Conservation (phyloP, 2,113 vertebrate species). For the Camelus dromedarius region DNA sequence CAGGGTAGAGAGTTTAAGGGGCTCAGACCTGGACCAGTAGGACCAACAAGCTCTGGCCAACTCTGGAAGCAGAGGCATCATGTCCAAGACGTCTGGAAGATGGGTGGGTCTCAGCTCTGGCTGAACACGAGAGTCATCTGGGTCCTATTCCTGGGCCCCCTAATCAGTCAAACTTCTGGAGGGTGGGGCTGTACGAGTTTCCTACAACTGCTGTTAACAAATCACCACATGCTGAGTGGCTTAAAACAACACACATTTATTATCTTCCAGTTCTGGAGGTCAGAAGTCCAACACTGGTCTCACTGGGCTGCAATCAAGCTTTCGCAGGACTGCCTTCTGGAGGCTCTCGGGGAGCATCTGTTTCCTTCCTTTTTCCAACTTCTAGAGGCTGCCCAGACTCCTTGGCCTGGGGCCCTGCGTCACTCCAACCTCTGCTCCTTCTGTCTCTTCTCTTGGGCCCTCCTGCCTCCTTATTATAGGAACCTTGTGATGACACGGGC, state of each 20-base stretch:
- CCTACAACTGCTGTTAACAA: neutral
- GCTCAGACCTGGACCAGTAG: neutral
- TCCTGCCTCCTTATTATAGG: neutral
- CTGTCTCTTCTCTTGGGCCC: neutral
- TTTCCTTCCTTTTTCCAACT: neutral
- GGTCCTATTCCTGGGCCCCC: neutral
- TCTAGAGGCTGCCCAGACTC: neutral
- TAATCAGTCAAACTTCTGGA: neutral
- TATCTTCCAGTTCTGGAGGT: neutral
- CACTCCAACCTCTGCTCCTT: neutral
- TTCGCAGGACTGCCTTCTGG: too few species aligned
- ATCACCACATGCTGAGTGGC: neutral
- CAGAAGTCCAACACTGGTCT: neutral
- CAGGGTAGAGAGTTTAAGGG: fast-evolving
- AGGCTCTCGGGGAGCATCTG: neutral
- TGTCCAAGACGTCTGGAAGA: neutral
- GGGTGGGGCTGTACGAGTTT: neutral
- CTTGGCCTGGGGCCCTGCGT: neutral
- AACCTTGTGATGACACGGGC: neutral
- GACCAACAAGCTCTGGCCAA: neutral
- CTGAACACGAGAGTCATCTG: neutral
- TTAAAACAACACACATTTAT: neutral
- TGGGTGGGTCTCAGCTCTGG: neutral
- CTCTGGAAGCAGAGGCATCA: neutral
- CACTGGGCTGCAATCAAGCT: neutral